Conservation (phyloP, 2,113 vertebrate genomes). For the Chelonoidis abingdonii region DNA sequence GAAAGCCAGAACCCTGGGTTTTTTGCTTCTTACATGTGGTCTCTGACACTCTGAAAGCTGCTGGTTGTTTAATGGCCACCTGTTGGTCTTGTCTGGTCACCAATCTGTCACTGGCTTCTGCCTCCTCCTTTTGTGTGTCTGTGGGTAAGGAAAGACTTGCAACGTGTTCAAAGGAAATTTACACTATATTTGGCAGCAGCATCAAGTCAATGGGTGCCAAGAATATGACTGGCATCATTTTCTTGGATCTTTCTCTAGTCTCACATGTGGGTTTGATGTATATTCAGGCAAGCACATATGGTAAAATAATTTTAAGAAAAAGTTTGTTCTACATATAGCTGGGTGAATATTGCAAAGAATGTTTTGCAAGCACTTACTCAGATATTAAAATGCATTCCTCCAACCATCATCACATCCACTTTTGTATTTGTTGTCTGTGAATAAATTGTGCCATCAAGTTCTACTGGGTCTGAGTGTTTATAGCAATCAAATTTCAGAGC, state of each 20-base stretch:
- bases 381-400: conserved; percentile 21
- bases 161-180: conserved; percentile 35
- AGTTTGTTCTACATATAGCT: conserved; percentile 30
- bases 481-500: conserved; percentile 19
- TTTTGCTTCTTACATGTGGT: background rate
- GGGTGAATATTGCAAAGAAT: background rate
- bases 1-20: background rate
- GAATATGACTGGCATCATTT: conserved; percentile 64
- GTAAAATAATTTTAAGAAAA: conserved; percentile 24
- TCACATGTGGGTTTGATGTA: conserved; percentile 47
- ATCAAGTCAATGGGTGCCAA: conserved; percentile 47
- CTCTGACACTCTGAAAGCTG: background rate
- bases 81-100: conserved; percentile 23
- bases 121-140: background rate
- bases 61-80: conserved; percentile 23
- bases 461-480: background rate
- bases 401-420: background rate
- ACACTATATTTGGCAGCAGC: conserved; percentile 50
- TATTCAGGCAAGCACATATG: conserved; percentile 52
- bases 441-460: conserved; percentile 1
- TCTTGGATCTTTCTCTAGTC: conserved; percentile 36
- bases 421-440: background rate
- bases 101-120: conserved; percentile 13
- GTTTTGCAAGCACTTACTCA: conserved; percentile 9
- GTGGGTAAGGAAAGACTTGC: conserved; percentile 16